Percentiles rank a stretch among this genome's conserved stretches.
Conservation (phyloP, 2,113 vertebrate species). For the Alectura lathami region DNA sequence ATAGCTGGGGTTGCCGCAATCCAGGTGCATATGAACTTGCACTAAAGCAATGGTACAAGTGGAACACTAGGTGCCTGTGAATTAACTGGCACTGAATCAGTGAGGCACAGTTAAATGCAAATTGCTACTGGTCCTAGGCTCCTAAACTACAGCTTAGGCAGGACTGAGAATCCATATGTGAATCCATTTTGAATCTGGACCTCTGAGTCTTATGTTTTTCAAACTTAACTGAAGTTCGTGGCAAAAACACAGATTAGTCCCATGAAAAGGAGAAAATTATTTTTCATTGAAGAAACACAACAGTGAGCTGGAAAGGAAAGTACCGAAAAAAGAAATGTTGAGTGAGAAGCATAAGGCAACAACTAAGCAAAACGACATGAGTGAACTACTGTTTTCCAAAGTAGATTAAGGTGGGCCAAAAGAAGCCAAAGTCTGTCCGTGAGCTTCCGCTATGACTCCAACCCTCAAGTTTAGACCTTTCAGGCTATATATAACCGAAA, state of each 20-base stretch:
- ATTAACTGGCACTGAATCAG: neutral
- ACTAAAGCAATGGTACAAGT: neutral
- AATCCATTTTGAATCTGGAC: neutral
- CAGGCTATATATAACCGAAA: neutral
- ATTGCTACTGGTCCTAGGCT: neutral
- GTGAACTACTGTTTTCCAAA: neutral
- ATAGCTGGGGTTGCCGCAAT: too few relatives aligned
- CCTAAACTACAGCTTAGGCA: neutral
- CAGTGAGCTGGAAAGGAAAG: neutral
- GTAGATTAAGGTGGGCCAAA: neutral
- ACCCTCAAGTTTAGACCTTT: neutral
- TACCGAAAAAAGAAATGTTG: neutral
- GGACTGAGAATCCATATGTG: neutral
- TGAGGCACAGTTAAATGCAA: neutral
- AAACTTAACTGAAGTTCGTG: neutral
- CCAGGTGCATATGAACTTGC: neutral
- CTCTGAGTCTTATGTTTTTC: neutral
- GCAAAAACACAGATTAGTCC: neutral
- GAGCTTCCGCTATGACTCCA: neutral
- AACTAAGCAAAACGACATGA: neutral
- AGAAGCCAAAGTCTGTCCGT: neutral
- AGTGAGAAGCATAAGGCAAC: neutral
- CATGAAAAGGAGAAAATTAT: neutral
- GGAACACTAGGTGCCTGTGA: neutral
- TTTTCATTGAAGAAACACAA: neutral